phyloP scores from a whole-genome alignment of 1,140 invertebrate species.

The Aphelinus certus region DNA sequence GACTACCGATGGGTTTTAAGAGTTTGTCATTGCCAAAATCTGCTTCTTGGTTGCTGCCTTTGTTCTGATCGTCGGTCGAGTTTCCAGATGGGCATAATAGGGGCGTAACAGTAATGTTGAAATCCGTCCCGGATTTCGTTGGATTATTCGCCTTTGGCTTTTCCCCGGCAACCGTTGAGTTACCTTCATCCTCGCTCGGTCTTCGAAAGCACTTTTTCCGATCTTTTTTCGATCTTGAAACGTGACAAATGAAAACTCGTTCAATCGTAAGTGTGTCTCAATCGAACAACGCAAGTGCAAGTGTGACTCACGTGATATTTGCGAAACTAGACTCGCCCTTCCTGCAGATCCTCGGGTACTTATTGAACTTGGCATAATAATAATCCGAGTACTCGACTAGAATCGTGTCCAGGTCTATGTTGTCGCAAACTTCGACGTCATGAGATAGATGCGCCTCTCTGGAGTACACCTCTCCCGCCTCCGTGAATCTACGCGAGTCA shows the following conservation, averaged over 20 bases:
- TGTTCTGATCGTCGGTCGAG: constrained; percentile 22
- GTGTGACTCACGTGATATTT: constrained; percentile 16
- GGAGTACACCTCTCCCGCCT: constrained; percentile 70
- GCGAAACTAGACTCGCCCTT: constrained; percentile 57
- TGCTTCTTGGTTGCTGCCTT: constrained; percentile 32
- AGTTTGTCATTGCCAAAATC: constrained; percentile 48
- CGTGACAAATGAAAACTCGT: too few species aligned
- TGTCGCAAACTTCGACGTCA: constrained; percentile 85
- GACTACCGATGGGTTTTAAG: constrained; percentile 59
- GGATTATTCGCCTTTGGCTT: constrained; percentile 41
- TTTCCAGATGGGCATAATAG: constrained; percentile 40
- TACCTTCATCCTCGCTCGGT: too few species aligned
- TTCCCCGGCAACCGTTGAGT: neutral
- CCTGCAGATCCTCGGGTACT: constrained; percentile 82
- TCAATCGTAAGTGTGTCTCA: too few species aligned
- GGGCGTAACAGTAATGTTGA: constrained; percentile 47
- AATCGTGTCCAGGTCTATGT: constrained; percentile 88
- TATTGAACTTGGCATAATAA: constrained; percentile 86
- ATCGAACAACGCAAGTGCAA: constrained; percentile 35
- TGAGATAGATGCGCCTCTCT: constrained; percentile 76
- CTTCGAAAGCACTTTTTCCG: neutral
- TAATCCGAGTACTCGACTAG: constrained; percentile 89
- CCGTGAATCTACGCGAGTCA: constrained; percentile 64
- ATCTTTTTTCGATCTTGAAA: constrained; percentile 30
- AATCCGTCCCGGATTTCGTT: constrained; percentile 43